Evolutionary conservation across 1,140 invertebrate species (phyloP).

Genomic region (Cherax quadricarinatus): DNA sequence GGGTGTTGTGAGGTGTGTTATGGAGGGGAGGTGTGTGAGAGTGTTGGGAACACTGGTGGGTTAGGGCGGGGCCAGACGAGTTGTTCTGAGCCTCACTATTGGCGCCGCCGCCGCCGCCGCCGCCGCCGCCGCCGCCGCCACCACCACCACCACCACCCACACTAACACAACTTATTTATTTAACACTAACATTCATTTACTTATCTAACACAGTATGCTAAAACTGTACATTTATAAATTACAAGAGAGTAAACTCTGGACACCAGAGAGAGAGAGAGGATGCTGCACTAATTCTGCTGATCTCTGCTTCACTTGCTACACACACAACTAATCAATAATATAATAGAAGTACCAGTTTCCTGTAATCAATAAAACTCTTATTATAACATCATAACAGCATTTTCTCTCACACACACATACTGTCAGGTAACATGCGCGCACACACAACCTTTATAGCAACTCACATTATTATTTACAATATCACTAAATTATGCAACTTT

Average conservation of each 20-base stretch:
- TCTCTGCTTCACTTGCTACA: no score
- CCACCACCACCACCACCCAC: no score
- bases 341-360: conserved; percentile 2
- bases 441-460: no score
- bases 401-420: background rate
- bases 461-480: no score
- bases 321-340: background rate
- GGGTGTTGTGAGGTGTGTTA: background rate
- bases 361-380: background rate
- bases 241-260: background rate
- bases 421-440: no score
- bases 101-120: background rate
- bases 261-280: no score
- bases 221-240: background rate
- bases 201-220: background rate
- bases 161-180: background rate
- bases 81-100: conserved; percentile 40
- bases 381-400: background rate
- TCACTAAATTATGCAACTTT: no score
- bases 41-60: conserved; percentile 31
- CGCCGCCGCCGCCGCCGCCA: background rate
- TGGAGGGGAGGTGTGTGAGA: background rate
- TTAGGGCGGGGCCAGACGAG: conserved; percentile 59
- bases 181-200: background rate
- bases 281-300: no score